phyloP scores from a whole-genome alignment of 2,797 vertebrate species.

The Protonibea diacanthus region DNA sequence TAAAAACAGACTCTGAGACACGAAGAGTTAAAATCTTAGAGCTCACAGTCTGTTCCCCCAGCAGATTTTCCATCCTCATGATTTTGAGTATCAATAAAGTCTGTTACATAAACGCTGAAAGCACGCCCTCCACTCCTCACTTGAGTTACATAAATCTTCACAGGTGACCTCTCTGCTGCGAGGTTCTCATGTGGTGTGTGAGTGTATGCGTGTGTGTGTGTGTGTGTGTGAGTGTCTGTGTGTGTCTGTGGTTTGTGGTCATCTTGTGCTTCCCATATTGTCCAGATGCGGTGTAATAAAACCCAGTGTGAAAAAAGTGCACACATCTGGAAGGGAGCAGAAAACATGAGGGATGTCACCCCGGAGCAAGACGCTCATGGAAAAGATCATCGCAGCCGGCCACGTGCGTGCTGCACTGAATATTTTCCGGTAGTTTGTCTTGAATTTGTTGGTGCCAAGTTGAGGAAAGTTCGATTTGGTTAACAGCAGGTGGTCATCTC shows the following conservation, averaged over 20 bases:
- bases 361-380: constrained; percentile 39
- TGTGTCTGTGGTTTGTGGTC: constrained; percentile 48
- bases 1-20: background rate
- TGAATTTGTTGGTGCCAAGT: constrained; percentile 1
- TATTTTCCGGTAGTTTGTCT: constrained; percentile 46
- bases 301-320: constrained; percentile 40
- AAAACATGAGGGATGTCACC: constrained; percentile 53
- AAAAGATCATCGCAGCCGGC: constrained; percentile 35
- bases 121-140: constrained; percentile 38
- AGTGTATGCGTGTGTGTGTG: constrained; percentile 11
- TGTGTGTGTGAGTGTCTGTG: constrained; percentile 18
- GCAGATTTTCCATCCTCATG: constrained; percentile 35
- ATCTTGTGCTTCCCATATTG: constrained; percentile 39
- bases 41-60: constrained; percentile 4
- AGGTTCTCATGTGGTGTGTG: constrained; percentile 37
- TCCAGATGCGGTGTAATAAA: constrained; percentile 71
- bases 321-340: constrained; percentile 72
- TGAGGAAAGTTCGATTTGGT: background rate
- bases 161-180: constrained; percentile 58
- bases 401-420: constrained; percentile 6
- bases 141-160: constrained; percentile 59
- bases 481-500: background rate
- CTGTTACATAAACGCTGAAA: constrained; percentile 61
- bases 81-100: constrained; percentile 46
- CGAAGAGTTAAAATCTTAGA: constrained; percentile 2